phyloP scores from a whole-genome alignment of 2,888 invertebrate genomes.

The Eupithecia tripunctaria region DNA sequence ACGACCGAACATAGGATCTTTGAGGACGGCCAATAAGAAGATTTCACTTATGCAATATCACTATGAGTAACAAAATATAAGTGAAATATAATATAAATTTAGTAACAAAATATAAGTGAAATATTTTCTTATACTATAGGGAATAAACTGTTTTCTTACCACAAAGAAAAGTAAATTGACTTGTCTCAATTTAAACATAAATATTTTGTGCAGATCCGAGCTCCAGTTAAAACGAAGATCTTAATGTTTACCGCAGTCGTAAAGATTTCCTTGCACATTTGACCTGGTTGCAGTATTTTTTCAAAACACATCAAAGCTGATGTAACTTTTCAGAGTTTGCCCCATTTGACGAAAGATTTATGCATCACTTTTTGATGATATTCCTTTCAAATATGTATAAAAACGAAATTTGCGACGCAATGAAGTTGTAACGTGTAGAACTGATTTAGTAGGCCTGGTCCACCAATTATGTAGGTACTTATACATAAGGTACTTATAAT shows the following conservation, averaged over 20 bases:
- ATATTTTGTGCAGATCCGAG: conserved; percentile 29
- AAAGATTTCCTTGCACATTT: conserved; percentile 40
- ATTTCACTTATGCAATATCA: too few relatives aligned
- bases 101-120: too few relatives aligned
- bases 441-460: not conserved
- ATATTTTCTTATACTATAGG: too few relatives aligned
- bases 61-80: too few relatives aligned
- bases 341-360: conserved; percentile 30
- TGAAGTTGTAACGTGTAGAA: not conserved
- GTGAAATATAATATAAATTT: too few relatives aligned
- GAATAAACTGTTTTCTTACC: not conserved
- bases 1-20: too few relatives aligned
- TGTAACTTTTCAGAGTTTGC: conserved; percentile 28
- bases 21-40: too few relatives aligned
- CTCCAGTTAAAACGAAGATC: conserved; percentile 34
- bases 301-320: conserved; percentile 41
- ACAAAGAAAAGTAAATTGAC: conserved; percentile 3
- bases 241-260: conserved; percentile 36
- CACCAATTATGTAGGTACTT: not conserved
- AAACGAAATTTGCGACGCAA: conserved; percentile 14
- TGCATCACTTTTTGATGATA: conserved; percentile 24
- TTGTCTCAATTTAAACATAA: conserved; percentile 9
- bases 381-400: conserved; percentile 18
- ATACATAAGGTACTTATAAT: too few relatives aligned
- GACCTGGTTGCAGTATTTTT: conserved; percentile 44